A percentile compares a stretch with the other conserved stretches of the same genome.
Conservation (phyloP, 1,140 invertebrate genomes). For the Paralvinella palmiformis region DNA sequence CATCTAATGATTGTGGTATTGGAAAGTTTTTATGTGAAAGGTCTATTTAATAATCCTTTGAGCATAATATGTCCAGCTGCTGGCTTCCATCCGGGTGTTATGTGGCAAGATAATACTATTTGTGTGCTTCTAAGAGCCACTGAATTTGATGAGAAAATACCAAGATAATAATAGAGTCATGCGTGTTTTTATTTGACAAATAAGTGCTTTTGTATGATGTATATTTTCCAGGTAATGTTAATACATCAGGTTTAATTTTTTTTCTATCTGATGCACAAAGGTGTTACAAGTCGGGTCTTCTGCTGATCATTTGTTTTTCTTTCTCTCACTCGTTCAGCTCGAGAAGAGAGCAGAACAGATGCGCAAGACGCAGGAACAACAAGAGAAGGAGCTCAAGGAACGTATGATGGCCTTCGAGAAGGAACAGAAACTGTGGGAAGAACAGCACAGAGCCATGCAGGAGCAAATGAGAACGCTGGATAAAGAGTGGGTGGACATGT, state of each 20-base stretch:
- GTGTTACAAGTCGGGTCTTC: not conserved
- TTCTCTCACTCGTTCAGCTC: slow-evolving; percentile 31
- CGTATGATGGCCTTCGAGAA: slow-evolving; percentile 75
- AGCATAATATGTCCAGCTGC: too few species aligned
- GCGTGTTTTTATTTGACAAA: too few species aligned
- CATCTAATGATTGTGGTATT: not conserved
- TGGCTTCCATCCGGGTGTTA: too few species aligned
- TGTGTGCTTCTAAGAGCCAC: not conserved
- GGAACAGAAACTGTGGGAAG: slow-evolving; percentile 85
- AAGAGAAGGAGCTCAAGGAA: slow-evolving; percentile 85
- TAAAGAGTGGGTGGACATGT: too few species aligned
- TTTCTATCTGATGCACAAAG: not conserved
- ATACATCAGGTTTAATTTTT: too few species aligned
- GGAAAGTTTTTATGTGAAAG: not conserved
- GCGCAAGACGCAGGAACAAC: slow-evolving; percentile 56
- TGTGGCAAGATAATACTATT: not conserved
- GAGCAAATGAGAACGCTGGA: too few species aligned
- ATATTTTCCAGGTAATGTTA: too few species aligned
- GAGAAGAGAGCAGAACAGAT: slow-evolving; percentile 51
- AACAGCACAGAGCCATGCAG: slow-evolving; percentile 46
- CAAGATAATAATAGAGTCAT: not conserved
- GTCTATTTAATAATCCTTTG: not conserved
- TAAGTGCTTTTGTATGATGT: too few species aligned
- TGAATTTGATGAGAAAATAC: not conserved
- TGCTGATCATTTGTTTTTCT: not conserved